These are phyloP conservation scores for Corythaeola cristata DNA, from an alignment of 2,113 vertebrate genomes.

Conservation along the genomic window DNA sequence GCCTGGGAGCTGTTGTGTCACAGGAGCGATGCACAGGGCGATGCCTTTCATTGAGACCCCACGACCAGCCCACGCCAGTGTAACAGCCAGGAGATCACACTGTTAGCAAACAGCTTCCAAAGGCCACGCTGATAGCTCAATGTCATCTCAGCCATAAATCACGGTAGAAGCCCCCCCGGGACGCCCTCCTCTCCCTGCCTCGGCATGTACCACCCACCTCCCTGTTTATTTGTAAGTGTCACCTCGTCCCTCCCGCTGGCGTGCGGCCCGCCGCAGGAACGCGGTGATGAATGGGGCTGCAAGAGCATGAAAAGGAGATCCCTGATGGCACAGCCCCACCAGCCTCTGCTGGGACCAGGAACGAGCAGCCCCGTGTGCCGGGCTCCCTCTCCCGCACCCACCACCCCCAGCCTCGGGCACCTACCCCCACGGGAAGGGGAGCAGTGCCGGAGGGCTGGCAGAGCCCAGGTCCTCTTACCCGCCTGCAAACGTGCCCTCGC, in stretches of 20 bases:
- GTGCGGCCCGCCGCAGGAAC: not conserved
- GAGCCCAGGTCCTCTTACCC: not conserved
- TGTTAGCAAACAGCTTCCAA: not conserved
- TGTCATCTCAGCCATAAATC: not conserved
- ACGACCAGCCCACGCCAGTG: rapidly evolving
- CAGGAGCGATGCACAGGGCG: rapidly evolving
- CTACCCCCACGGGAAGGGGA: not conserved
- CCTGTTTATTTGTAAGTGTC: constrained; percentile 27
- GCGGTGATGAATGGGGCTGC: not conserved
- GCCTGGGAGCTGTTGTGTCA: not conserved
- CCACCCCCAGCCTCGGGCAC: not conserved
- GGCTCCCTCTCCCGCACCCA: not conserved
- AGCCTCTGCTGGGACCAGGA: not conserved
- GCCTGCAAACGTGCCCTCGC: not conserved
- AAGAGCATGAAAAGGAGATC: not conserved
- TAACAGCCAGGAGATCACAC: not conserved
- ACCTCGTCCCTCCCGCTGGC: constrained; percentile 11
- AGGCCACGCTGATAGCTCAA: not conserved
- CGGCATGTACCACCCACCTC: not conserved
- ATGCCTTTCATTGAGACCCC: not conserved
- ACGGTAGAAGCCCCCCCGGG: not conserved
- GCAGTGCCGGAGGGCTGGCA: not conserved
- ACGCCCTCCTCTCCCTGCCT: not conserved
- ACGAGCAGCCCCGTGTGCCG: not conserved
- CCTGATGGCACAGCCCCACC: not conserved